These are phyloP conservation scores for Trissolcus brochymenae DNA, from an alignment of 2,888 invertebrate genomes.

Conservation along the genomic window DNA sequence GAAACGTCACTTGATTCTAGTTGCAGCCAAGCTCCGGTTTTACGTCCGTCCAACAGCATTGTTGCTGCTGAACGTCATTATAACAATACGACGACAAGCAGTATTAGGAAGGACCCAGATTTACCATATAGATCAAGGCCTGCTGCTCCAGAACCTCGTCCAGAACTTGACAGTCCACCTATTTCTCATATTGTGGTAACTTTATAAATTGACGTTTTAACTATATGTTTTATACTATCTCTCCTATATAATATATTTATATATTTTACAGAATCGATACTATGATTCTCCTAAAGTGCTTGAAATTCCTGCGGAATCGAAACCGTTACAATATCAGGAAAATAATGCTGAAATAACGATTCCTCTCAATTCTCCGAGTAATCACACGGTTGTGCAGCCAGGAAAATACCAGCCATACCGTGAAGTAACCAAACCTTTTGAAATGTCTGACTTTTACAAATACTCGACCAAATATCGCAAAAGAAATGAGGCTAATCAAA, in stretches of 20 bases:
- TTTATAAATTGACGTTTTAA: neutral
- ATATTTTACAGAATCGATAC: constrained; percentile 60
- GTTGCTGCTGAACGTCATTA: constrained; percentile 34
- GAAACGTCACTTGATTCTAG: constrained; percentile 81
- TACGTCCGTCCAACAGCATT: constrained; percentile 39
- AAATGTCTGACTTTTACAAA: constrained; percentile 98
- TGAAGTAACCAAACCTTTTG: constrained; percentile 97
- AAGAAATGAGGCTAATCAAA: constrained; percentile 69
- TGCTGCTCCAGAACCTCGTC: constrained; percentile 11
- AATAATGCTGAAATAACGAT: constrained; percentile 58
- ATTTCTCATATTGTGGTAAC: constrained; percentile 22
- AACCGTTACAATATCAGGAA: constrained; percentile 71
- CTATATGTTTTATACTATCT: neutral
- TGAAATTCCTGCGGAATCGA: constrained; percentile 80
- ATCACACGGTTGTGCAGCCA: constrained; percentile 89
- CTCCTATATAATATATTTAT: neutral
- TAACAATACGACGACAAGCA: constrained; percentile 21
- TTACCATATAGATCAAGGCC: constrained; percentile 31
- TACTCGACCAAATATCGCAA: constrained; percentile 96
- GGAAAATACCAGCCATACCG: constrained; percentile 94
- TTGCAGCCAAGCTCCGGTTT: constrained; percentile 50
- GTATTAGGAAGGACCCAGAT: constrained; percentile 27
- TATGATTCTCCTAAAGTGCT: constrained; percentile 77
- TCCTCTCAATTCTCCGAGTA: constrained; percentile 86
- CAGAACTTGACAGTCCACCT: constrained; percentile 55